Conservation (phyloP, 1,140 invertebrate species). For the Drosophila parvula region DNA sequence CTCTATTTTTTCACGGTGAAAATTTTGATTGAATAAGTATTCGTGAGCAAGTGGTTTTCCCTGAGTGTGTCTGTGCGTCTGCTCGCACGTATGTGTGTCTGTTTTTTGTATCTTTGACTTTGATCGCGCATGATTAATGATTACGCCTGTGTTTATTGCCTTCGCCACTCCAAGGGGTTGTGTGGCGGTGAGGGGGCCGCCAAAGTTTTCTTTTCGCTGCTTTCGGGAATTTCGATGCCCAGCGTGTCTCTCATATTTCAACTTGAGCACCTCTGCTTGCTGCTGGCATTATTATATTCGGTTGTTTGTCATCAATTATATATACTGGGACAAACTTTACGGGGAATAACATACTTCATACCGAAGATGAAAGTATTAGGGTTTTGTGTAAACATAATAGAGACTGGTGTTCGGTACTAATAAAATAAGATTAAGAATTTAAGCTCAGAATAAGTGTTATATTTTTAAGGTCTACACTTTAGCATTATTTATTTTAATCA, state of each 20-base stretch:
- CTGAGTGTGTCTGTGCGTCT: constrained; percentile 27
- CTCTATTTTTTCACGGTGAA: background rate
- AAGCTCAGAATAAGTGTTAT: background rate
- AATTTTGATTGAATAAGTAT: constrained; percentile 51
- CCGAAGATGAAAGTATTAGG: constrained; percentile 7
- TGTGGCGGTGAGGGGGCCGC: constrained; percentile 3
- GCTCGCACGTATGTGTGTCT: constrained; percentile 20
- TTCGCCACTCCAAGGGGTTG: constrained; percentile 40
- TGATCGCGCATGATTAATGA: constrained; percentile 79
- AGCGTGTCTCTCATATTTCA: constrained; percentile 62
- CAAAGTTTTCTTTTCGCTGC: constrained; percentile 57
- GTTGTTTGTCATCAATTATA: constrained; percentile 39
- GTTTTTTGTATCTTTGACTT: constrained; percentile 76
- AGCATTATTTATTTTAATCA: background rate
- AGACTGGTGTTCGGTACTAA: background rate
- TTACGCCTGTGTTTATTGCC: constrained; percentile 77
- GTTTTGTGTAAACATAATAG: background rate
- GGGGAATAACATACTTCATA: background rate
- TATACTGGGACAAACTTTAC: constrained; percentile 37
- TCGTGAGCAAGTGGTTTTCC: constrained; percentile 15
- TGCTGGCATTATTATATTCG: background rate
- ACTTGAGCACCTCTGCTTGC: constrained; percentile 38
- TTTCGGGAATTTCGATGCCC: constrained; percentile 41
- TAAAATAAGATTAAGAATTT: background rate
- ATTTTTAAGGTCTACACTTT: background rate